phyloP scores from a whole-genome alignment of 1,140 invertebrate genomes.

The Homalodisca vitripennis region DNA sequence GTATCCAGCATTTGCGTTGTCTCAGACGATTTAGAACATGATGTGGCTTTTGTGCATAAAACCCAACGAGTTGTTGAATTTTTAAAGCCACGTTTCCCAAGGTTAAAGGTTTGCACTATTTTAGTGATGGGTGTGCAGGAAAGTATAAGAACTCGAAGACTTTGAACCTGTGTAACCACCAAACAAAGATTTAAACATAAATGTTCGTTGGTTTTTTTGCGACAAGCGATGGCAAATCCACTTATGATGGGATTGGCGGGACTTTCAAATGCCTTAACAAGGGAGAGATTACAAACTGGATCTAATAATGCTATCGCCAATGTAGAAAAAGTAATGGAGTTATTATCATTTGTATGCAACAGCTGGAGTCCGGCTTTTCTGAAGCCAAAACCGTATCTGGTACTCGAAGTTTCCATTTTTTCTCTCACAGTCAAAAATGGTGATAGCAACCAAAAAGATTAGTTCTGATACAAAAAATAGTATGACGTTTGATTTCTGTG shows the following conservation, averaged over 20 bases:
- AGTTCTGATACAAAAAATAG: not conserved
- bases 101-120: constrained; percentile 43
- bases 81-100: constrained; percentile 37
- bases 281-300: constrained; percentile 32
- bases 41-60: constrained; percentile 39
- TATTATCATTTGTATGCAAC: not conserved
- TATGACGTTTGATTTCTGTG: not conserved
- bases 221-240: too few species aligned
- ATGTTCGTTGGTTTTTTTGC: constrained; percentile 45
- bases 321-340: not conserved
- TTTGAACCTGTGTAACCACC: constrained; percentile 41
- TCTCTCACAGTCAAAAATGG: not conserved
- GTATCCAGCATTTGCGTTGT: too few species aligned
- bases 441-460: not conserved
- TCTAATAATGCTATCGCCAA: not conserved
- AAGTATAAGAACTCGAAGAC: constrained; percentile 47
- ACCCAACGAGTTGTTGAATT: constrained; percentile 35
- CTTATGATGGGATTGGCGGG: constrained; percentile 35
- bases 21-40: too few species aligned
- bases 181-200: constrained; percentile 41
- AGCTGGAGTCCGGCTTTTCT: not conserved
- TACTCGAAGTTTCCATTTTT: not conserved
- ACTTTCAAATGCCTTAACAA: constrained; percentile 33
- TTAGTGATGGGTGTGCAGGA: constrained; percentile 42
- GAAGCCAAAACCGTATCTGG: not conserved